Evolutionary conservation across 2,888 invertebrate genomes (phyloP), one percentile per base, ranked within the genome.

Genomic region (Campoplex capitator): DNA sequence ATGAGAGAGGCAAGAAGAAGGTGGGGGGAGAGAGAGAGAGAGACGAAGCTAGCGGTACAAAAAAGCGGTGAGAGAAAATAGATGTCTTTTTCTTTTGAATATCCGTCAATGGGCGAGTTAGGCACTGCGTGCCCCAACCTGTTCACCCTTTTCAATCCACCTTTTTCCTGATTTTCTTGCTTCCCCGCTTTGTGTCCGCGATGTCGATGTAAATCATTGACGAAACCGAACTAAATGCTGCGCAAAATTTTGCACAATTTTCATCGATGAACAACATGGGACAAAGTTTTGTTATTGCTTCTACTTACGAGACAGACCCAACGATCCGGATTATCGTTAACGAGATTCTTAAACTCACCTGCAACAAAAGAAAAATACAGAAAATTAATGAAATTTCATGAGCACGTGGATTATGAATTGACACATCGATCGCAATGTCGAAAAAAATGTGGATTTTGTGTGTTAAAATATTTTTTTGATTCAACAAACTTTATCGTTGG

Each of bases 61-160:
- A 51, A 23, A 42, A 54, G 23, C 18, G 45, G 76, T 56, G 65
- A 87, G 88, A 90, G 90, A 83, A 87, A 23, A 85, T 87, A 85
- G 79, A 85, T 75, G 81, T 75, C 51, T 65, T 77, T 23, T 85
- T 82, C 89, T 90, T 91, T 91, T 90, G 89, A 91, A 91, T 89
- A 89, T 91, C 89, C 90, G 90, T 91, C 90, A 91, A 91, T 90
- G 90, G 90, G 91, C 90, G 90, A 1, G 11, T 67, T 90, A 90
- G 89, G 89, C 87, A 83, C 89, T 88, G n/a, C n/a, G 71, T 79
- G 71, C 54, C 68, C 79, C 73, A 68, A 78, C 70, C 81, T 70
- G n/a, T 62, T 45, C 62, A 65, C 62, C 13, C 51, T 77, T 62
- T 67, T 65, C 45, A 35, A 54, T 51, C 23, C 35, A 38, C 54